Evolutionary conservation across 2,113 vertebrate species (phyloP).

Genomic region (Donacobius atricapilla): DNA sequence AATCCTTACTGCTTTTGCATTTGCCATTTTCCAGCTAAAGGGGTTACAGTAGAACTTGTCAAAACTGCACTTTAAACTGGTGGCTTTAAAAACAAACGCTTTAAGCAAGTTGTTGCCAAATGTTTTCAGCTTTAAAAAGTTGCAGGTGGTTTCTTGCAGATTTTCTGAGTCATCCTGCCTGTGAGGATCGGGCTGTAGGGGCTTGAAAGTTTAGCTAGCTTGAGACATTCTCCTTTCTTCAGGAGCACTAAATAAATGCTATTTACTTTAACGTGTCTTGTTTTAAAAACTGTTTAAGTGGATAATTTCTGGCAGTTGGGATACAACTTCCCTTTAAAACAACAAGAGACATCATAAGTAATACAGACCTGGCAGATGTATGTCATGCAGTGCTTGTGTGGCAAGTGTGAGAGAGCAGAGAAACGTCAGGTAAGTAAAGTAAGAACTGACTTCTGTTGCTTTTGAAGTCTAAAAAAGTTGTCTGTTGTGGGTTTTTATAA

Average conservation of each 20-base stretch:
- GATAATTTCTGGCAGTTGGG: not conserved
- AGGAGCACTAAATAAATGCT: not conserved
- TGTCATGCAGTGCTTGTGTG: not conserved
- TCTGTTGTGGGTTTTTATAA: not conserved
- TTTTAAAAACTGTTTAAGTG: not conserved
- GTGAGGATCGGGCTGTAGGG: not conserved
- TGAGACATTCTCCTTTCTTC: not conserved
- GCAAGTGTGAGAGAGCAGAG: not conserved
- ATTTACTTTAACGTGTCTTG: not conserved
- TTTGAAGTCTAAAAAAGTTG: not conserved
- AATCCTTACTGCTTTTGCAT: slow-evolving; percentile 3
- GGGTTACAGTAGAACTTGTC: not conserved
- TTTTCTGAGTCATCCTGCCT: not conserved
- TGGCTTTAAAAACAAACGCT: not conserved
- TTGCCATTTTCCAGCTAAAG: not conserved
- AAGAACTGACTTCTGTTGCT: not conserved
- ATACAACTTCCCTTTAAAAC: not conserved
- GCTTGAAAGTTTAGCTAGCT: not conserved
- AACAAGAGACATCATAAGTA: not conserved
- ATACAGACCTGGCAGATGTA: not conserved
- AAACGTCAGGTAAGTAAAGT: slow-evolving; percentile 8
- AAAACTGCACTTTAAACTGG: not conserved
- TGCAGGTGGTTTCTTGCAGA: not conserved
- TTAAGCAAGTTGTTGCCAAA: not conserved
- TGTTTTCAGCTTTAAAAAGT: not conserved